These are phyloP conservation scores for Saccostrea echinata DNA, from an alignment of 1,140 invertebrate species.

Conservation along the genomic window DNA sequence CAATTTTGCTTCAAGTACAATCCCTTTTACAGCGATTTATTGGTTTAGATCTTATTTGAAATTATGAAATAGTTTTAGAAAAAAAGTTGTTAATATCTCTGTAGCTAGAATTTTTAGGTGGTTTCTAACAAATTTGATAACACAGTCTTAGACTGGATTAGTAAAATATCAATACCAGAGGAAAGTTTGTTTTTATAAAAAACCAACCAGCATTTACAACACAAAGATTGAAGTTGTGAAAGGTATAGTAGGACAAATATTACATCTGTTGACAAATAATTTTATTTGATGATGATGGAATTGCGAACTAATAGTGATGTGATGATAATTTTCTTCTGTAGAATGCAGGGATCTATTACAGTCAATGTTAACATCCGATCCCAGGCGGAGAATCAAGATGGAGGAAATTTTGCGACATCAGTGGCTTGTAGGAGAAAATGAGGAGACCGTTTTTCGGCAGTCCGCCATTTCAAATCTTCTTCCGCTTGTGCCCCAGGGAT, in stretches of 20 bases:
- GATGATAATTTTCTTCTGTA: conserved; percentile 43
- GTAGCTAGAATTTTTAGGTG: not conserved
- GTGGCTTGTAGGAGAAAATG: conserved; percentile 65
- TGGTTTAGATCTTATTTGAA: not conserved
- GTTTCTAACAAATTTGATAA: not conserved
- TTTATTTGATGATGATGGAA: not conserved
- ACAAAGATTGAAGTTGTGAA: too few relatives aligned
- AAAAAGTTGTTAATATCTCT: conserved; percentile 18
- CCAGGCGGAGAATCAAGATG: conserved; percentile 68
- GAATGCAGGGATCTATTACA: conserved; percentile 71
- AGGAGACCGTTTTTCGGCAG: conserved; percentile 56
- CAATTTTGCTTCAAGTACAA: not conserved
- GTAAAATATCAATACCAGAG: not conserved
- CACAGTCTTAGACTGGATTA: not conserved
- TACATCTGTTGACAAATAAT: too few relatives aligned
- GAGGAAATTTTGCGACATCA: conserved; percentile 69
- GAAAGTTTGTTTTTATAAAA: not conserved
- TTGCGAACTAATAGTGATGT: not conserved
- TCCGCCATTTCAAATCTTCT: conserved; percentile 59
- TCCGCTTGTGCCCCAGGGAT: conserved; percentile 58
- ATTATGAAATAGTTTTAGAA: not conserved
- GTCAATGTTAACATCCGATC: conserved; percentile 67
- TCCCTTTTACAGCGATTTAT: not conserved
- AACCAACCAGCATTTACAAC: not conserved
- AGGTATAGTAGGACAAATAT: too few relatives aligned